A percentile compares a stretch with the other conserved stretches of the same genome.
These are phyloP conservation scores for Sitta carolinensis DNA, from an alignment of 2,797 vertebrate genomes.

Conservation along the genomic window DNA sequence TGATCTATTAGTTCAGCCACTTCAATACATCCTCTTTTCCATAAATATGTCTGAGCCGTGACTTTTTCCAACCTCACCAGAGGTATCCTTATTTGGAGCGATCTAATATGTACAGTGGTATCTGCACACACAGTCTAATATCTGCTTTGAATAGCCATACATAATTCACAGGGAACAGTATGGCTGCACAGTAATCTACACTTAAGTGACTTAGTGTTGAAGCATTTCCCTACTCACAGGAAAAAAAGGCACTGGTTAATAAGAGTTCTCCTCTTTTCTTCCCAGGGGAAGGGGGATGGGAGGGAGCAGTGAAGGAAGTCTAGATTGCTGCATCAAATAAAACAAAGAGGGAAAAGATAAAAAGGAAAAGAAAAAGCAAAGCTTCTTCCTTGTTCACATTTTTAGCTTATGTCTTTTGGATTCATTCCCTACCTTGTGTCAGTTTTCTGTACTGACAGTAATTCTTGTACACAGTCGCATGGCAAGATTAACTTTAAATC, in stretches of 20 bases:
- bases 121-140: not conserved
- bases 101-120: constrained; percentile 22
- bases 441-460: constrained; percentile 68
- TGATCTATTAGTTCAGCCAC: constrained; percentile 52
- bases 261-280: not conserved
- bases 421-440: constrained; percentile 63
- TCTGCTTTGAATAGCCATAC: constrained; percentile 35
- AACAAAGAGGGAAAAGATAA: not conserved
- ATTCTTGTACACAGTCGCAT: constrained; percentile 63
- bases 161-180: constrained; percentile 4
- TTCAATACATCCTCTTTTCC: constrained; percentile 65
- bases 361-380: not conserved
- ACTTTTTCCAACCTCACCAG: constrained; percentile 27
- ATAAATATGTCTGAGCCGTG: constrained; percentile 34
- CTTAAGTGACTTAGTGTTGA: constrained; percentile 34
- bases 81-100: constrained; percentile 6
- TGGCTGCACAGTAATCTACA: not conserved
- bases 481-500: constrained; percentile 72
- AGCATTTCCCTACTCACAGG: not conserved
- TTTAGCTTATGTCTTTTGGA: constrained; percentile 68
- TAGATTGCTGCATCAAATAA: constrained; percentile 17
- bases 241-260: not conserved
- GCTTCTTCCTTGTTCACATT: constrained; percentile 56
- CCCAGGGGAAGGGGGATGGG: constrained; percentile 18
- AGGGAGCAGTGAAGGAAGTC: not conserved